Evolutionary conservation across 2,888 invertebrate species (phyloP), one percentile per base, ranked within the genome.

Genomic region (Oscheius sp.): DNA sequence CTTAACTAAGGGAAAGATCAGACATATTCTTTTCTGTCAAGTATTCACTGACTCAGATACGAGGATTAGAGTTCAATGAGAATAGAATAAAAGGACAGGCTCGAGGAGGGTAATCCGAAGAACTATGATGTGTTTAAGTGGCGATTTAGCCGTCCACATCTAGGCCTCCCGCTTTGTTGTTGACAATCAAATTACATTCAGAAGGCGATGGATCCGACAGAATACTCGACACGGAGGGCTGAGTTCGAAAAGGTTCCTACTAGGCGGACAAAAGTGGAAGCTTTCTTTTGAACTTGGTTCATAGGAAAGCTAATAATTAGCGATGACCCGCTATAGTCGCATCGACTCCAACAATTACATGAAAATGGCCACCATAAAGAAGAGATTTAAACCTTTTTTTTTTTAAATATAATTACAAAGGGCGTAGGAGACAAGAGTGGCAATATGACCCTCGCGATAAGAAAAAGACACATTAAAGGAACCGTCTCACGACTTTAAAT

Each of bases 151-250:
- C 14, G 54, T 17, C 54, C 54, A 36, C 54, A 20, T 17, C 54
- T 50, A 12, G 50, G 50, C 30, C 28, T 41, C 59, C 30, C 26
- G 38, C 59, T 24, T 59, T 59, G 59, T 59, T 59, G 59, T 41
- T 59, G 59, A 17, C 59, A 59, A 59, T 59, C 59, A 26, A 59
- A 59, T 59, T 59, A 59, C 59, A 59, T 59, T 59, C 59, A 59
- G 44, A 59, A 59, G 59, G 30, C 59, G 59, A 59, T 59, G 59
- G 28, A 44, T 59, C 59, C 59, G 44, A 44, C 44, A 44, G 59
- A 59, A 44, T 59, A 44, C 30, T 44, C 41, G 41, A 44, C 41
- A 44, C 59, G 28, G 59, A 59, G 44, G 41, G 12, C 41, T 28
- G 28, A 59, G 24, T 30, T 26, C 12, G 44, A 12, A 28, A 26